phyloP scores from a whole-genome alignment of 2,797 vertebrate genomes.

The Liasis olivaceus region DNA sequence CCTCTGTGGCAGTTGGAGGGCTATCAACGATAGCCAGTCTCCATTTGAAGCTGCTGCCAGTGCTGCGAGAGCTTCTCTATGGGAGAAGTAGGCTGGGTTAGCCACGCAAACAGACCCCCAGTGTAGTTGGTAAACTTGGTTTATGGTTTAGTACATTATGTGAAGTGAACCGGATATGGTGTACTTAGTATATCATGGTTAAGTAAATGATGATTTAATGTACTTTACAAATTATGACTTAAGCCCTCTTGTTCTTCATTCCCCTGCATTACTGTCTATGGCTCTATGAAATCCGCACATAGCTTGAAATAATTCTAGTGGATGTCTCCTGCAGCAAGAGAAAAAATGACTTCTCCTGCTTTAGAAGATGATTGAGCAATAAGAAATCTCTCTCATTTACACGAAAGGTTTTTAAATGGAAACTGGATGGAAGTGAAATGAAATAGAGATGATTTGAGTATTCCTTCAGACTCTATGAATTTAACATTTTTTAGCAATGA shows the following conservation, averaged over 20 bases:
- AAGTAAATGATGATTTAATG: background rate
- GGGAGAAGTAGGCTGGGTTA: background rate
- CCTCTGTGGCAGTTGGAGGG: background rate
- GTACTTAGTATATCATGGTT: background rate
- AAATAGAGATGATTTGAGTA: background rate
- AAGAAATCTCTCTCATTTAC: background rate
- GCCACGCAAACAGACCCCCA: background rate
- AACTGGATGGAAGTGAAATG: background rate
- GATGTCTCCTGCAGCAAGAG: background rate
- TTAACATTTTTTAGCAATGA: background rate
- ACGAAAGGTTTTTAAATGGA: background rate
- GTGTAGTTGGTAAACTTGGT: background rate
- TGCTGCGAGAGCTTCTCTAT: background rate
- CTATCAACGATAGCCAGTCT: background rate
- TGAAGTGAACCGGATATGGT: background rate
- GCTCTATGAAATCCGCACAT: fast-evolving
- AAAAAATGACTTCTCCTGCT: background rate
- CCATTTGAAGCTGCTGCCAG: background rate
- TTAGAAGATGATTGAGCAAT: background rate
- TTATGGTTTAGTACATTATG: background rate
- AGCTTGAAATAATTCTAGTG: background rate
- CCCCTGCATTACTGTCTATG: background rate
- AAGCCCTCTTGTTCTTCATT: background rate
- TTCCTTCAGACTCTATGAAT: background rate
- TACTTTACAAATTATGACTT: background rate